These are phyloP conservation scores for Phoxinus dragarum DNA, from an alignment of 2,797 vertebrate species.

Conservation along the genomic window DNA sequence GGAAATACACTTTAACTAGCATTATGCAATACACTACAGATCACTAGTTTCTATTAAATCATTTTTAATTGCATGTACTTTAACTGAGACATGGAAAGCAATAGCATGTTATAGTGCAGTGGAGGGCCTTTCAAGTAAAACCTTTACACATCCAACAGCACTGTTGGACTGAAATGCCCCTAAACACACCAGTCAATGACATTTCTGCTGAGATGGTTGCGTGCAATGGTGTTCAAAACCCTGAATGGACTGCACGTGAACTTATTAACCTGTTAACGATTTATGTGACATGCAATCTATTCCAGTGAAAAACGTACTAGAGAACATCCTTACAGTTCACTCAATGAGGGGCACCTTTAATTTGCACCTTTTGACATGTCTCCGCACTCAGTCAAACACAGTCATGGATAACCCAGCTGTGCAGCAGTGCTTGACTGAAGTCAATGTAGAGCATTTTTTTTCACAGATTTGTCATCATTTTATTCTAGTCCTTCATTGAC, in stretches of 20 bases:
- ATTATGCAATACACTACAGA: background rate
- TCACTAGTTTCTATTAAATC: background rate
- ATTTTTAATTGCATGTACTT: background rate
- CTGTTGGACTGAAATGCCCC: background rate
- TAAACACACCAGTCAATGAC: background rate
- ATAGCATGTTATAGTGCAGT: background rate
- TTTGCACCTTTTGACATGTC: constrained; percentile 40
- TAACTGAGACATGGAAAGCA: background rate
- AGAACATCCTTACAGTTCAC: background rate
- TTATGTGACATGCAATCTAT: background rate
- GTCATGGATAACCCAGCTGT: constrained; percentile 40
- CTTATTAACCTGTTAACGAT: constrained; percentile 1
- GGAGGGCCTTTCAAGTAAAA: background rate
- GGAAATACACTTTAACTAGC: background rate
- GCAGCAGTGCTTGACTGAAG: constrained; percentile 29
- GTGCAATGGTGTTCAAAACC: background rate
- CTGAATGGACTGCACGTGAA: background rate
- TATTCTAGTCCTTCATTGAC: constrained; percentile 23
- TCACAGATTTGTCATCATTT: constrained; percentile 43
- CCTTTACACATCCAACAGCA: no score
- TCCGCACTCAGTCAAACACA: constrained; percentile 37
- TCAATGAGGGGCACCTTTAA: background rate
- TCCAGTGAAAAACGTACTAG: background rate
- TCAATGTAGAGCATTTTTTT: constrained; percentile 36
- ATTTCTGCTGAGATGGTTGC: background rate